Base-by-base conservation (phyloP, 2,888 invertebrate species). In the Notodonta dromedarius region DNA sequence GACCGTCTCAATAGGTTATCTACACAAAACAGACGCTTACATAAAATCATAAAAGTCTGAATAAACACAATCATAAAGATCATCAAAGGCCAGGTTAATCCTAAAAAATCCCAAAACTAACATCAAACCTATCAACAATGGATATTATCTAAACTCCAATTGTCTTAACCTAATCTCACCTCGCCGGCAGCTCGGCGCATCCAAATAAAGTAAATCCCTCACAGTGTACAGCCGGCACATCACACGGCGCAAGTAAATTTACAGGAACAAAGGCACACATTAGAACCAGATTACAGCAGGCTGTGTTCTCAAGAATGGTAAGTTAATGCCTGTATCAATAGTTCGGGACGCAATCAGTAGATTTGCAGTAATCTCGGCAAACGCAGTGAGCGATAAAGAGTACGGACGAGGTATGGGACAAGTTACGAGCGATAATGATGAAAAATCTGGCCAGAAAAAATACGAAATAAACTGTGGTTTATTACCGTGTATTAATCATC, bases 311-410 rank as follows among this genome's bases (percentile, higher is more conserved):
- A 66, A 70, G 76, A 73, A 74, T 79, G 74, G 72, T 67, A 75
- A 76, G 79, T 78, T 83, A 84, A 81, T 78, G 74, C 79, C 66
- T 83, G 79, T 82, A 85, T 83, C 88, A 89, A 89, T 89, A 87
- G 79, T 74, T 77, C 73, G 66, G 76, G 76, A 75, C 73, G 82
- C 85, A 85, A 86, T 89, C 84, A 83, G 85, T 85, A 85, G 88
- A 88, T 87, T 88, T 83, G 83, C 83, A 74, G 81, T 90, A 90
- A 91, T 90, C 90, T 89, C 78, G 58, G 81, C 81, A 82, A 87
- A 85, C 84, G 80, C 80, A 78, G 67, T 70, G 79, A 61, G 66
- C 76, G 85, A 88, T 88, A 85, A 84, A 84, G 79, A 77, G 72
- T 74, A 68, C 65, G 70, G 58, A 64, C 14, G 60, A 50, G 59